Base-by-base conservation (phyloP, 2,797 vertebrate genomes). In the Danionella dracula region DNA sequence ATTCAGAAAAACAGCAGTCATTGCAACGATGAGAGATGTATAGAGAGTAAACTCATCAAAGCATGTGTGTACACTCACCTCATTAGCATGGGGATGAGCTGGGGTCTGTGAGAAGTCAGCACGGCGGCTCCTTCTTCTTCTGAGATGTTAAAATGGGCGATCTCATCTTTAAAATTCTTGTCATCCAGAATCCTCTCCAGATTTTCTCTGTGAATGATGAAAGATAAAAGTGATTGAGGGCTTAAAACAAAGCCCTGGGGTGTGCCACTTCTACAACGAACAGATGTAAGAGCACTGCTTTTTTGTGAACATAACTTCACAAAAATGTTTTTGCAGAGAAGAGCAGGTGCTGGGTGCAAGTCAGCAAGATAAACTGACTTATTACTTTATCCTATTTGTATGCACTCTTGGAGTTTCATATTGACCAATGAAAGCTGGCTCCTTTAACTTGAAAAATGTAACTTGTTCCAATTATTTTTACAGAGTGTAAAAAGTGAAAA, bases 101-200 rank as follows among this genome's bases (percentile, higher is more conserved):
- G 80, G 12, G 80, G 78, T 77, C 96, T 89, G 85, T 99, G 94
- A 1, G 88, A 83, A 12, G 79, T 67, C 67, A 93, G 91, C 4
- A 99, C 89, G 20, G 94, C 85, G 0, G 87, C 23, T 0, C 86
- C 91, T 64, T 98, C 94, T 64, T 98, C 94, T 78, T 97, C 95
- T 5, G 94, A 92, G 70, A 99, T 93, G 81, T 89, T 95, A 76
- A 99, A 99, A 83, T 93, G 93, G 11, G 94, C 89, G 9, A 99
- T 94, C 84, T 98, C 96, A 72, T 98, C 95, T 82, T 96, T 99
- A 82, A 99, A 98, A 79, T 81, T 89, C 83, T 89, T 96, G 84
- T 99, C 96, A 0, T 98, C 91, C 74, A 99, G 84, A 0, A 99
- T 83, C 56, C 89, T 90, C 82, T 94, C 84, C 3, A 99, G 89